Evolutionary conservation across 2,888 invertebrate genomes (phyloP).

Genomic region (Galerucella pusilla): DNA sequence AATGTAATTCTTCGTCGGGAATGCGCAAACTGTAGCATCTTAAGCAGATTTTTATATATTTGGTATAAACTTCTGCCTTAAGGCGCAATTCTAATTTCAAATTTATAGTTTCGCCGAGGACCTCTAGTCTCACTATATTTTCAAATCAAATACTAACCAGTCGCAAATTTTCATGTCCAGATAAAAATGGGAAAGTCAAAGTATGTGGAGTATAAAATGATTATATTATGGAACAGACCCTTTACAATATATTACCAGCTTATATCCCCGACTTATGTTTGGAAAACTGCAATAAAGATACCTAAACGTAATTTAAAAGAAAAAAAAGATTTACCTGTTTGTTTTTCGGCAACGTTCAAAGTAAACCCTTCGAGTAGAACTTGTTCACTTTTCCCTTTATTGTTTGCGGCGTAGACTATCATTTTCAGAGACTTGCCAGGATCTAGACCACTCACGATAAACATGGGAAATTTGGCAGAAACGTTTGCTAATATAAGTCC

Average conservation of each 20-base stretch:
- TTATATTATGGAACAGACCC: neutral
- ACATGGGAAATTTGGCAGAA: constrained; percentile 77
- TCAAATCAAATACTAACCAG: too few species aligned
- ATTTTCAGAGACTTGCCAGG: constrained; percentile 83
- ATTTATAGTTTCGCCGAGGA: too few species aligned
- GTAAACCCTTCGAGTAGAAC: constrained; percentile 79
- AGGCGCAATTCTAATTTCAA: too few species aligned
- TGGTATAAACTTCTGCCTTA: too few species aligned
- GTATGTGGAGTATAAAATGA: too few species aligned
- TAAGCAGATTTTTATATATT: too few species aligned
- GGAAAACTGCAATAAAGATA: neutral
- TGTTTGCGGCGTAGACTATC: constrained; percentile 84
- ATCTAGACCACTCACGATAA: constrained; percentile 81
- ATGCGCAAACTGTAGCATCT: too few species aligned
- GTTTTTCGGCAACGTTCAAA: constrained; percentile 80
- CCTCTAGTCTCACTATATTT: too few species aligned
- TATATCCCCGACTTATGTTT: neutral
- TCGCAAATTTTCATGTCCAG: too few species aligned
- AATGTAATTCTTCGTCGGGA: too few species aligned
- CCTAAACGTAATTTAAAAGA: neutral
- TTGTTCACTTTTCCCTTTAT: constrained; percentile 83
- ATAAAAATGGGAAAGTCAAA: too few species aligned
- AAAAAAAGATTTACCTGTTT: constrained; percentile 71
- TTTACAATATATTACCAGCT: neutral
- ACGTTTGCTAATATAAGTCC: constrained; percentile 70